phyloP scores from a whole-genome alignment of 1,140 invertebrate genomes.

The Trachymyrmex cornetzi region DNA sequence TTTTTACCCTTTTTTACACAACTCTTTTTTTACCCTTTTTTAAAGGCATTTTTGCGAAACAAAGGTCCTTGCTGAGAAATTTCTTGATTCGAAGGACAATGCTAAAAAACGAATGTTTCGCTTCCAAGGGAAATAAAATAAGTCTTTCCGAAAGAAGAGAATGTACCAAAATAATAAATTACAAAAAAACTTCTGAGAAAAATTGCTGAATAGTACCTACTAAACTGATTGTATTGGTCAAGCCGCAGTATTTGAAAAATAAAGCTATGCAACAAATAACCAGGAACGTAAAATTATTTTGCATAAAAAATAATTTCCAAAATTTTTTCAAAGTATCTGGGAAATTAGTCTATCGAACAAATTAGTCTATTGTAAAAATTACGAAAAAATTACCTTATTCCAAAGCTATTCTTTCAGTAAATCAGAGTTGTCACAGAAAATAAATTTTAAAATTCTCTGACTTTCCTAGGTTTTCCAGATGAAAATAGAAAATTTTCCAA shows the following conservation, averaged over 20 bases:
- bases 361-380: background rate
- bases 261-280: background rate
- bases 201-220: background rate
- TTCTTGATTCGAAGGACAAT: background rate
- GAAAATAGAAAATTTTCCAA: too few species aligned
- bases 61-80: background rate
- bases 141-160: background rate
- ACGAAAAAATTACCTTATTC: background rate
- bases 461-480: too few species aligned
- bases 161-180: background rate
- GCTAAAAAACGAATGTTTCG: background rate
- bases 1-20: background rate
- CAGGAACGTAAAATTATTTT: background rate
- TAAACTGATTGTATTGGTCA: background rate
- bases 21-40: background rate
- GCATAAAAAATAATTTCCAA: background rate
- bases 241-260: background rate
- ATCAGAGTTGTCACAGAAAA: too few species aligned
- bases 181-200: background rate
- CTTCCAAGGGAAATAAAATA: background rate
- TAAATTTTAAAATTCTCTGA: too few species aligned
- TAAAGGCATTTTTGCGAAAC: background rate
- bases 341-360: background rate
- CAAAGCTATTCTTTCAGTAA: background rate
- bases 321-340: background rate